A percentile compares a stretch with the other conserved stretches of the same genome.
These are phyloP conservation scores for Heliopora coerulea DNA, from an alignment of 92 coral and sea anemone genomes.

Conservation along the genomic window DNA sequence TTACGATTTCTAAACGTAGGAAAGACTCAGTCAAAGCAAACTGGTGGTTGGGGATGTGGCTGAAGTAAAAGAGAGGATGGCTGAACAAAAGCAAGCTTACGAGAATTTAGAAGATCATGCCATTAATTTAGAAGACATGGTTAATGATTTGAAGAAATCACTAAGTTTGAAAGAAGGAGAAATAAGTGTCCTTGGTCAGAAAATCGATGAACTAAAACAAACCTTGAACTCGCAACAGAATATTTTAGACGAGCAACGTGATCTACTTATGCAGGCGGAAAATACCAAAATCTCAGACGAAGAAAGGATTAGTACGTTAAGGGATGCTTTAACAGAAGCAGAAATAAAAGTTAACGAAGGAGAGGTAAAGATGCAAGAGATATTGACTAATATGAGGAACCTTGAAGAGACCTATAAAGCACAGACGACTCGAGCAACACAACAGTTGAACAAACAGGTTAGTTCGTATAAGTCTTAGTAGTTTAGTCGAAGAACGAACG, in stretches of 20 bases:
- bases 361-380: constrained; percentile 58
- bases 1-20: neutral
- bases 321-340: constrained; percentile 48
- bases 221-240: constrained; percentile 7
- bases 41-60: constrained; percentile 47
- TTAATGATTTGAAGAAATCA: constrained; percentile 31
- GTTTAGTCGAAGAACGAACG: neutral
- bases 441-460: constrained; percentile 24
- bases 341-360: constrained; percentile 42
- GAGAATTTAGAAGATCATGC: constrained; percentile 28
- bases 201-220: constrained; percentile 18
- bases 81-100: constrained; percentile 43
- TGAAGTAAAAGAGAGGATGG: constrained; percentile 33
- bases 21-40: constrained; percentile 42
- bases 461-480: neutral
- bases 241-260: constrained; percentile 32
- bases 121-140: constrained; percentile 47
- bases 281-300: constrained; percentile 8
- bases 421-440: constrained; percentile 27
- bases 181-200: constrained; percentile 48
- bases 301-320: constrained; percentile 16
- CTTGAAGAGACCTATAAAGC: constrained; percentile 40
- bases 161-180: constrained; percentile 51
- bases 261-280: constrained; percentile 12
- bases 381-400: constrained; percentile 44